Base-by-base conservation (phyloP, 2,797 vertebrate genomes). In the Ctenosaura bakeri region DNA sequence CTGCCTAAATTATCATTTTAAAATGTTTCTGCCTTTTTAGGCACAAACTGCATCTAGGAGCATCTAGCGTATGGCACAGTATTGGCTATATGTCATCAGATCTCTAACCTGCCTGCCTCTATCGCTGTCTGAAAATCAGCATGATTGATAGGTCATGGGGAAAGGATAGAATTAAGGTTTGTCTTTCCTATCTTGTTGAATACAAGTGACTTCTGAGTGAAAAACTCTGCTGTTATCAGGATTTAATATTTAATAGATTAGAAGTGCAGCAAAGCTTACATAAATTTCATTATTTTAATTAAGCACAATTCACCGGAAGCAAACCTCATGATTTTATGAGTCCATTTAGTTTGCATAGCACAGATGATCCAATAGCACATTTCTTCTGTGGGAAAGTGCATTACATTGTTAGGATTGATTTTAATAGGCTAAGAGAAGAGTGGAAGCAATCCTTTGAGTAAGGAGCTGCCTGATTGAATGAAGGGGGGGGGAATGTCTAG, bases 361-460 rank as follows among this genome's bases (percentile, higher is more conserved):
- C 42, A 84, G 66, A 85, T n/a, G 46, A 35, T 38, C 32, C 50
- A 85, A 69, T n/a, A 71, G 50, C 56, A 59, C 26, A 24, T 86
- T 22, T 54, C 10, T 10, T 86, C 62, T 86, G 62, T 69, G 50
- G 46, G 46, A 10, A 24, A 32, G 0, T 69, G 6, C 66, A 14
- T 52, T 88, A 69, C 26, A 78, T 46, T 64, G 38, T 77, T 64
- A 78, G 10, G 29, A 88, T 38, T 88, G 6, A 87, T 66, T 87
- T 35, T 69, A 56, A 56, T 79, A 18, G 38, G 29, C 42, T 35
- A 38, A 54, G 26, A 32, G 29, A 56, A 74, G 7, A 10, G 7
- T 20, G 59, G 79, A 26, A 46, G 79, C 50, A n/a, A 2, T 59
- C 4, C 38, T 88, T 74, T 62, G 26, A 42, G 14, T 22, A 87